phyloP scores from a whole-genome alignment of 1,140 invertebrate genomes.

The Apis laboriosa region DNA sequence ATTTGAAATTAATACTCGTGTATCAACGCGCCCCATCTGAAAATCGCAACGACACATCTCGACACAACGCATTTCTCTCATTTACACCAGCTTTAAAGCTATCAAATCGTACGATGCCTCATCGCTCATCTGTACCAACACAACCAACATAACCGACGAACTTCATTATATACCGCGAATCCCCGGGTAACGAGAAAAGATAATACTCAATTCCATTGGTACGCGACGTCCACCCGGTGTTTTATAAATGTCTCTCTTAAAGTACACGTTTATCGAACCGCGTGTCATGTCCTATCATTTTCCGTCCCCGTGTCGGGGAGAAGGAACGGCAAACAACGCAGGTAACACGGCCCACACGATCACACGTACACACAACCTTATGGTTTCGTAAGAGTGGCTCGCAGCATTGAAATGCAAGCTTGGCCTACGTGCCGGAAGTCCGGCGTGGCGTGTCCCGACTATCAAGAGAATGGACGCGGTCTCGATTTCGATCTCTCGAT shows the following conservation, averaged over 20 bases:
- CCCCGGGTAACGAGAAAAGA: no score
- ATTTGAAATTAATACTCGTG: no score
- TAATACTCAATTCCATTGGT: background rate
- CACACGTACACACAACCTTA: slow-evolving; percentile 27
- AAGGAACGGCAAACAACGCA: background rate
- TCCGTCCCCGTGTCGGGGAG: no score
- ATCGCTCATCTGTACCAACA: no score
- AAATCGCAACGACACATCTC: no score
- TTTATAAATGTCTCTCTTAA: background rate
- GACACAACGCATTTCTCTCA: no score
- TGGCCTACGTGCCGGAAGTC: slow-evolving; percentile 62
- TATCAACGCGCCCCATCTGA: no score
- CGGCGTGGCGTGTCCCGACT: slow-evolving; percentile 57
- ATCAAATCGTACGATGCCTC: no score
- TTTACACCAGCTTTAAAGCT: no score
- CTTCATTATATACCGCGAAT: no score
- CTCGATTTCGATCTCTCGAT: slow-evolving; percentile 56
- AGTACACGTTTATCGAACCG: slow-evolving; percentile 3
- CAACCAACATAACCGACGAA: no score
- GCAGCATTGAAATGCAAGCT: slow-evolving; percentile 61
- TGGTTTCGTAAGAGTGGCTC: slow-evolving; percentile 49
- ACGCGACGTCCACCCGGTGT: background rate
- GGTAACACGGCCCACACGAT: slow-evolving; percentile 36
- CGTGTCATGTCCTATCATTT: slow-evolving; percentile 2
- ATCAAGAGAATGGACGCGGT: slow-evolving; percentile 51